Conservation (phyloP, 2,797 vertebrate genomes). For the Cyprinodon diabolis region DNA sequence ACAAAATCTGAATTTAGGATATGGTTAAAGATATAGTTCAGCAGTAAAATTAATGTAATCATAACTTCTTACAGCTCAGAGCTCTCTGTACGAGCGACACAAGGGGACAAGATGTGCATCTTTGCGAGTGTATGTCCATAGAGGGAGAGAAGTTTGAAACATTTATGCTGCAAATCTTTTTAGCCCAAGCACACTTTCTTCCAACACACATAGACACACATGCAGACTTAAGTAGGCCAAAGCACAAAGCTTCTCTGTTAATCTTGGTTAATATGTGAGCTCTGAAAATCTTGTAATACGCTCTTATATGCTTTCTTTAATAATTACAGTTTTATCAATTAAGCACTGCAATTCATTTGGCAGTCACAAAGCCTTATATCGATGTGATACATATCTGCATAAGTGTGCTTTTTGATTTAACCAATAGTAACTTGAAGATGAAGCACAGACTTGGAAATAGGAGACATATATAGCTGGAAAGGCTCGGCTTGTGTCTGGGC, state of each 20-base stretch:
- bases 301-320: constrained; percentile 43
- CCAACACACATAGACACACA: constrained; percentile 19
- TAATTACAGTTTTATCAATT: constrained; percentile 54
- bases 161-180: constrained; percentile 65
- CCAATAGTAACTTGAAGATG: constrained; percentile 12
- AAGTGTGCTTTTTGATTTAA: constrained; percentile 9
- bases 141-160: constrained; percentile 44
- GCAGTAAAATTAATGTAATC: background rate
- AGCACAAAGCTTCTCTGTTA: constrained; percentile 55
- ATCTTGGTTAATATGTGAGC: constrained; percentile 53
- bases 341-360: constrained; percentile 23
- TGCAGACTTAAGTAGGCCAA: constrained; percentile 52
- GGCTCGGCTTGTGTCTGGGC: constrained; percentile 16
- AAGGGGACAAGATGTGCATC: constrained; percentile 53
- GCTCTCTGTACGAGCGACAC: constrained; percentile 58
- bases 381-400: background rate
- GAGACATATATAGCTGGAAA: constrained; percentile 21
- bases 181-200: constrained; percentile 34
- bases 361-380: constrained; percentile 3
- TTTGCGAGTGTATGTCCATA: constrained; percentile 44
- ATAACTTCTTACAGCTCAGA: constrained; percentile 53
- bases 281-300: constrained; percentile 42
- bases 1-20: background rate
- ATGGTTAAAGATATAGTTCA: constrained; percentile 2
- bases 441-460: constrained; percentile 7